Conservation (phyloP, 2,113 vertebrate species). For the Callipepla californica region DNA sequence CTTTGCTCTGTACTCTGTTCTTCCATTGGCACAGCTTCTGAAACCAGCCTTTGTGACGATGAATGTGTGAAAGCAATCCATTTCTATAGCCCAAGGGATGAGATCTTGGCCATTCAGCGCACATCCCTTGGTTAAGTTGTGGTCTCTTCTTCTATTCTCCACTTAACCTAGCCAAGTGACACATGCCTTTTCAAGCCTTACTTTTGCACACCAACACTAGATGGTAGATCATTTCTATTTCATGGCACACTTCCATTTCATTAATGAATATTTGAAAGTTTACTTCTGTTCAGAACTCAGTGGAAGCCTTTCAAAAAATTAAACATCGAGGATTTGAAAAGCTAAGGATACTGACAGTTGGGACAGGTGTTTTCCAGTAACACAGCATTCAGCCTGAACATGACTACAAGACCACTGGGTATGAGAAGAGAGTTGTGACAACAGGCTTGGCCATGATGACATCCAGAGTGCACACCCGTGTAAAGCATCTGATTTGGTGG, state of each 20-base stretch:
- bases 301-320: background rate
- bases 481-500: background rate
- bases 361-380: background rate
- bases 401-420: background rate
- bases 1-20: background rate
- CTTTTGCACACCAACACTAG: background rate
- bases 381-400: background rate
- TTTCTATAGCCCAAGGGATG: background rate
- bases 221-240: background rate
- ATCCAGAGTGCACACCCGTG: background rate
- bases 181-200: background rate
- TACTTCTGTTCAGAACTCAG: background rate
- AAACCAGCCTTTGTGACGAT: background rate
- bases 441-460: background rate
- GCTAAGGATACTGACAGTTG: background rate
- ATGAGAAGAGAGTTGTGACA: background rate
- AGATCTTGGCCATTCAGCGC: background rate
- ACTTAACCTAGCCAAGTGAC: background rate
- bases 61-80: background rate
- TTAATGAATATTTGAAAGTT: background rate
- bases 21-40: background rate
- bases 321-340: background rate
- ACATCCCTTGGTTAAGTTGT: background rate
- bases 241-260: background rate
- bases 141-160: background rate